Percentiles rank a stretch among this genome's conserved stretches.
Evolutionary conservation across 2,797 vertebrate genomes (phyloP).

Genomic region (Hypotaenidia philippensis): DNA sequence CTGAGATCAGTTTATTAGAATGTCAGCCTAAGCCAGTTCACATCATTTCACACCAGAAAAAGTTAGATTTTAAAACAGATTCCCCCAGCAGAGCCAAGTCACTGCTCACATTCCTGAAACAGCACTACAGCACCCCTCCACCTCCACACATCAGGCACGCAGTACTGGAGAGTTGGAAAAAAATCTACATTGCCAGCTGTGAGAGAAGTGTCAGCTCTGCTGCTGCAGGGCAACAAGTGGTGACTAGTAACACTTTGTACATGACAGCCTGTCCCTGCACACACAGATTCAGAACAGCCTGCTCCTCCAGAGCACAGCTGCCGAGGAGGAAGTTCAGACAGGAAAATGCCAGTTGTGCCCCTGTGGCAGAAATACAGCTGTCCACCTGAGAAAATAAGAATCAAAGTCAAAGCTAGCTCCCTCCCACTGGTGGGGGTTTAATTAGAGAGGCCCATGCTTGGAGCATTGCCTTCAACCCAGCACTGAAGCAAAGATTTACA

Average conservation of each 20-base stretch:
- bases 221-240: not conserved
- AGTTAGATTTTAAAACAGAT: not conserved
- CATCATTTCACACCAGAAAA: not conserved
- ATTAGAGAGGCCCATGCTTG: not conserved
- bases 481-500: not conserved
- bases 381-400: not conserved
- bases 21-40: not conserved
- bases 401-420: not conserved
- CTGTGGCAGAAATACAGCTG: not conserved
- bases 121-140: not conserved
- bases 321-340: not conserved
- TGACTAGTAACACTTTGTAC: not conserved
- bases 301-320: not conserved
- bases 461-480: not conserved
- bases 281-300: not conserved
- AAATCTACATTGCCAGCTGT: not conserved
- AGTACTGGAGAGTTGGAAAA: not conserved
- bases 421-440: not conserved
- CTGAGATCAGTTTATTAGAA: not conserved
- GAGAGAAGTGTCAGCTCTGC: not conserved
- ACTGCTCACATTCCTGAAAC: not conserved
- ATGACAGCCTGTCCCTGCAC: not conserved
- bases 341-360: not conserved
- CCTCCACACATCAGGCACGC: rapidly evolving
- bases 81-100: not conserved